Evolutionary conservation across 2,113 vertebrate genomes (phyloP).

Genomic region (Pelecanus crispus): DNA sequence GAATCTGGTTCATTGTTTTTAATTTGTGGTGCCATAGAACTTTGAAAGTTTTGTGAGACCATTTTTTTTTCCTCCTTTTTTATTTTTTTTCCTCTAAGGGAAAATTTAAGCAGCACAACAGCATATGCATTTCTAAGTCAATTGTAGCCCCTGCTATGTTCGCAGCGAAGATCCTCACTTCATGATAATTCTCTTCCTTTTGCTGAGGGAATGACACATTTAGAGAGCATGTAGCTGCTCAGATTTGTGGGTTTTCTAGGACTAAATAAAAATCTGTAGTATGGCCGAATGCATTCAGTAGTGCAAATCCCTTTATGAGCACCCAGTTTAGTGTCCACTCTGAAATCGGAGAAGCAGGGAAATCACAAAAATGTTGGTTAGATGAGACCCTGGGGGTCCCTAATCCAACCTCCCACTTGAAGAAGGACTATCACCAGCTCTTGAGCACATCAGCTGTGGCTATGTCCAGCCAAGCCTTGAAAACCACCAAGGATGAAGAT

Average conservation of each 20-base stretch:
- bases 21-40: conserved; percentile 8
- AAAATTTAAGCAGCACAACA: conserved; percentile 1
- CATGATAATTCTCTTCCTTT: neutral
- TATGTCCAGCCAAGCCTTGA: neutral
- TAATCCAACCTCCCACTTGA: neutral
- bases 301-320: conserved; percentile 18
- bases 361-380: neutral
- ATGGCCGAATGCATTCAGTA: neutral
- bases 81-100: neutral
- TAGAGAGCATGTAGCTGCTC: neutral
- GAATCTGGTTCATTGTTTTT: conserved; percentile 11
- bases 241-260: conserved; percentile 35
- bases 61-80: neutral
- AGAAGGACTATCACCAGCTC: neutral
- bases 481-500: neutral
- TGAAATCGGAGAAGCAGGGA: neutral
- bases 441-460: neutral
- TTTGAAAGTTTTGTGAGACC: neutral
- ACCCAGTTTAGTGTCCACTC: neutral
- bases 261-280: conserved; percentile 42
- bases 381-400: neutral
- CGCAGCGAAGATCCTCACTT: neutral
- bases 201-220: neutral
- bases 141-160: accelerated
- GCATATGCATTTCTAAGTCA: neutral